Base-by-base conservation (phyloP, 2,888 invertebrate genomes). In the Tiphia femorata region DNA sequence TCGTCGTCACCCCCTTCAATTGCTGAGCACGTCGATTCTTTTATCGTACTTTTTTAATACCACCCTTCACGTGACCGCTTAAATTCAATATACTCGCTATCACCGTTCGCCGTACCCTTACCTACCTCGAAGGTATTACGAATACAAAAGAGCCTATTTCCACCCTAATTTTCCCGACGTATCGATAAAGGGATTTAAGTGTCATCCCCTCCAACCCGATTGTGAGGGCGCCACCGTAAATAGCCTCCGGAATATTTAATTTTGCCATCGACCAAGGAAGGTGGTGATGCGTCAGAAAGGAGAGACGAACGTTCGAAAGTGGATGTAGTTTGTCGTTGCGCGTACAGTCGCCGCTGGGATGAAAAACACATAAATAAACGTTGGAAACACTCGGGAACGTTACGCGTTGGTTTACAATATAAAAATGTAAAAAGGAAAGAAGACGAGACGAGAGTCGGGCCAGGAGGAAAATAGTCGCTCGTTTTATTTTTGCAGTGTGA, bases 101-200 rank as follows among this genome's bases (percentile, higher is more conserved):
- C 54, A n/a, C 49, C 16, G n/a, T n/a, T n/a, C n/a, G n/a, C 25
- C 25, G 48, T 27, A 29, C 61, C 46, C 43, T 46, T 19, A 17
- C 23, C n/a, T n/a, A 5, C 12, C 29, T 20, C 21, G 40, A 35
- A 29, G 56, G 59, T 64, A 64, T 68, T 64, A 58, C 58, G 68
- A 70, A 70, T 70, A 71, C 71, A 70, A n/a, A 70, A 70, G 72
- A 62, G 68, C 57, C 68, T 57, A 70, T 68, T 68, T 61, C 57
- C 62, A 60, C 60, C 60, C 64, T 70, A 68, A 70, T 70, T 70
- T 62, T 54, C 49, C 54, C 43, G 27, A 47, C 58, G 49, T 55
- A 64, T 57, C 69, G 69, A 71, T 64, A 71, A 71, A 71, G 58
- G 58, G 43, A 58, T 50, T 56, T 67, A 62, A 69, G 61, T 62